These are phyloP conservation scores for Hydropotes inermis DNA, from an alignment of 2,113 vertebrate species.

Conservation along the genomic window DNA sequence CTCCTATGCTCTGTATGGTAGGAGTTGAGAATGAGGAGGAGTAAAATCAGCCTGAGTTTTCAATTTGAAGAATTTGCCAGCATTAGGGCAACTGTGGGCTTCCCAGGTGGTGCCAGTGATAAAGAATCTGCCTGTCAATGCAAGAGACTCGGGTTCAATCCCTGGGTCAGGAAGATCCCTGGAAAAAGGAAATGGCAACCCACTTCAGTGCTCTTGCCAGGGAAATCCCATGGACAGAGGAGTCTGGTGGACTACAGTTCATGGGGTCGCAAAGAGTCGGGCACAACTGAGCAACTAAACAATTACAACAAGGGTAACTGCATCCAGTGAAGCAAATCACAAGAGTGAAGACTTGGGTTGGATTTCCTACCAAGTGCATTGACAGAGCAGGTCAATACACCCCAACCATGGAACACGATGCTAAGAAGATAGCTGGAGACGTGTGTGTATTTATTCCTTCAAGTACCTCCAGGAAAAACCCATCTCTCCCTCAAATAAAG, in stretches of 20 bases:
- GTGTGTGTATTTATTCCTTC: not conserved
- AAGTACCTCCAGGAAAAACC: not conserved
- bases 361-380: not conserved
- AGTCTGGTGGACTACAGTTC: not conserved
- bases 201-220: not conserved
- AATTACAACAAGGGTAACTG: not conserved
- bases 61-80: constrained; percentile 22
- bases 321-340: not conserved
- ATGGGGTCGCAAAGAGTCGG: accelerated
- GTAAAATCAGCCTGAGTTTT: not conserved
- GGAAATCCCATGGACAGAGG: not conserved
- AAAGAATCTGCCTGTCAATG: not conserved
- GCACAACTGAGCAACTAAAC: not conserved
- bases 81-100: not conserved
- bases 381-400: not conserved
- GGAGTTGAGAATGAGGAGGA: not conserved
- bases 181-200: not conserved
- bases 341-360: not conserved
- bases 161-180: not conserved
- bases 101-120: not conserved
- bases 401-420: accelerated
- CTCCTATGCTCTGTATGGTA: not conserved
- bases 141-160: not conserved
- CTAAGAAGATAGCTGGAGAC: not conserved
- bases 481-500: not conserved